These are phyloP conservation scores for Sebastes vulpes DNA, from an alignment of 2,797 vertebrate genomes.

Conservation along the genomic window DNA sequence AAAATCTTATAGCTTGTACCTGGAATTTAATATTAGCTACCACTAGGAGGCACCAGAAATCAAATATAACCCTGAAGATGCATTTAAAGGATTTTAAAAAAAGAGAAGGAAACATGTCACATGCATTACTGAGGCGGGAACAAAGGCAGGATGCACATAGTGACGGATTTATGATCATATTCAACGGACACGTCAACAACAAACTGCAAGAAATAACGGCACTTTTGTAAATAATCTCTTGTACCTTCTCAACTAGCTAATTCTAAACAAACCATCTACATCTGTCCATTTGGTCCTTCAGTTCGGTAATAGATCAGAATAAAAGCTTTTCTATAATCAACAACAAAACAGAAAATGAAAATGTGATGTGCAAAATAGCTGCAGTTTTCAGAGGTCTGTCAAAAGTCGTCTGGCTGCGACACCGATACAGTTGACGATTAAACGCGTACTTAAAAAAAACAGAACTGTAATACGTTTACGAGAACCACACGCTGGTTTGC, in stretches of 20 bases:
- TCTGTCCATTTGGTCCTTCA: not conserved
- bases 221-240: slow-evolving; percentile 1
- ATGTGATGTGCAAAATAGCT: slow-evolving; percentile 28
- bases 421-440: not conserved
- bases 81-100: not conserved
- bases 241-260: not conserved
- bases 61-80: slow-evolving; percentile 6
- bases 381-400: not conserved
- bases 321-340: slow-evolving; percentile 9
- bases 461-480: not conserved
- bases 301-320: not conserved
- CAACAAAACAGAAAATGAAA: slow-evolving; percentile 1
- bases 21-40: slow-evolving; percentile 6
- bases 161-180: not conserved
- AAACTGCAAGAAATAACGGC: not conserved
- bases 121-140: not conserved
- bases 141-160: not conserved
- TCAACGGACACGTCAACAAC: not conserved
- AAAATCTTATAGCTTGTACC: not conserved
- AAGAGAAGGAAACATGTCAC: not conserved
- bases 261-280: not conserved
- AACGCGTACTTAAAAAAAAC: not conserved
- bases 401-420: not conserved
- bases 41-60: slow-evolving; percentile 45
- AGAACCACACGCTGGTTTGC: not conserved